Percentiles rank a stretch among this genome's conserved stretches.
These are phyloP conservation scores for Tragelaphus oryx DNA, from an alignment of 2,797 vertebrate species.

Conservation along the genomic window DNA sequence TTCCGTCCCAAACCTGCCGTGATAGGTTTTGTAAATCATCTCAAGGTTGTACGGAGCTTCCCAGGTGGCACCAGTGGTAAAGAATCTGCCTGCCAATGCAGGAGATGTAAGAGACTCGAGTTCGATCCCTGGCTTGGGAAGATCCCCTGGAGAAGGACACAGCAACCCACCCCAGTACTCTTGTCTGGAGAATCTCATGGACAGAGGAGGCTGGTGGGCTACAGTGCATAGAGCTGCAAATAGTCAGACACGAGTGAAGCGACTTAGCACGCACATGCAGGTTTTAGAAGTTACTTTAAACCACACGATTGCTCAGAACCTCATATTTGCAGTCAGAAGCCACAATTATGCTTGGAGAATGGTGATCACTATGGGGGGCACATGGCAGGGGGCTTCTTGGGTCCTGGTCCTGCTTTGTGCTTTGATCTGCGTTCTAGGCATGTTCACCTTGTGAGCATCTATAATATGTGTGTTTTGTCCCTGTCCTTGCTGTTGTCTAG, in stretches of 20 bases:
- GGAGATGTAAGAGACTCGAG: neutral
- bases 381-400: neutral
- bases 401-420: neutral
- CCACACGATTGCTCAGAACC: neutral
- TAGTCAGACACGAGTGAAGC: neutral
- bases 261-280: fast-evolving
- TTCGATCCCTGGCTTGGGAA: neutral
- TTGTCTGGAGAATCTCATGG: neutral
- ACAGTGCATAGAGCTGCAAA: neutral
- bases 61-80: neutral
- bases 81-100: neutral
- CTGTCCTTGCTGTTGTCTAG: neutral
- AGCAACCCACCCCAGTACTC: neutral
- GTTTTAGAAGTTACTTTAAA: neutral
- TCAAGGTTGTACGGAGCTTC: neutral
- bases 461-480: neutral
- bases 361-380: fast-evolving
- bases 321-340: neutral
- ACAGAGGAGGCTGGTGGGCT: neutral
- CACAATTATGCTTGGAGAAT: neutral
- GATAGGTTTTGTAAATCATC: neutral
- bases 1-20: neutral
- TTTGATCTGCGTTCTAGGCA: neutral
- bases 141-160: neutral
- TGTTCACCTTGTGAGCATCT: neutral